phyloP scores from a whole-genome alignment of 2,888 invertebrate species.

The Caenorhabditis afra region DNA sequence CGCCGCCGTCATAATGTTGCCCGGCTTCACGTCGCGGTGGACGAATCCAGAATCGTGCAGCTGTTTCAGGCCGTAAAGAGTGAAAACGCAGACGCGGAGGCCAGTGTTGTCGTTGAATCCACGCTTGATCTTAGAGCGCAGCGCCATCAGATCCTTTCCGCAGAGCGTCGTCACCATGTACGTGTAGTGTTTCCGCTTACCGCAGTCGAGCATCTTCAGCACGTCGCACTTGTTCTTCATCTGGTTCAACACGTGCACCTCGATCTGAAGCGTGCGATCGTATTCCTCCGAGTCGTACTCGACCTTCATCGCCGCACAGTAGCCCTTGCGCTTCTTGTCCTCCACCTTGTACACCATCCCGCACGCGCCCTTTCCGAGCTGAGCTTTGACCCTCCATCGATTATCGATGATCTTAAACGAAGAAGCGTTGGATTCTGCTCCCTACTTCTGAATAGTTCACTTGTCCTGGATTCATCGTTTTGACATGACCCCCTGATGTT shows the following conservation, averaged over 20 bases:
- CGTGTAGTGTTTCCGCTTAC: slow-evolving; percentile 48
- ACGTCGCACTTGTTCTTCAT: slow-evolving; percentile 40
- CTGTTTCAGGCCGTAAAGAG: slow-evolving; percentile 54
- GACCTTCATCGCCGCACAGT: slow-evolving; percentile 61
- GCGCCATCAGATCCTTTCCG: slow-evolving; percentile 57
- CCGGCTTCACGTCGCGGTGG: slow-evolving; percentile 59
- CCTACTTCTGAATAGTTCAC: slow-evolving; percentile 4
- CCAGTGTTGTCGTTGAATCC: slow-evolving; percentile 58
- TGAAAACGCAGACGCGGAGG: slow-evolving; percentile 52
- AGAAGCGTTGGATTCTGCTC: background rate
- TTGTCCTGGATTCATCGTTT: slow-evolving; percentile 51
- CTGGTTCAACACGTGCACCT: slow-evolving; percentile 52
- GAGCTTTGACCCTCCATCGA: slow-evolving; percentile 49
- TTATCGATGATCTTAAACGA: slow-evolving; percentile 44
- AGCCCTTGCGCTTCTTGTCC: slow-evolving; percentile 43
- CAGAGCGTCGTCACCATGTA: slow-evolving; percentile 60
- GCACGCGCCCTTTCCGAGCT: slow-evolving; percentile 57
- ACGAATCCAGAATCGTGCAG: slow-evolving; percentile 54
- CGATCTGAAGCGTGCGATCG: slow-evolving; percentile 54
- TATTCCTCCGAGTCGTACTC: slow-evolving; percentile 48
- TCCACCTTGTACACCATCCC: slow-evolving; percentile 60
- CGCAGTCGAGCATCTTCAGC: slow-evolving; percentile 51
- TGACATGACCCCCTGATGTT: background rate
- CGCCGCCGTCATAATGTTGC: slow-evolving; percentile 53
- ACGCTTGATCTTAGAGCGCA: slow-evolving; percentile 45